Conservation (phyloP, 2,797 vertebrate genomes). For the Argyrosomus regius region DNA sequence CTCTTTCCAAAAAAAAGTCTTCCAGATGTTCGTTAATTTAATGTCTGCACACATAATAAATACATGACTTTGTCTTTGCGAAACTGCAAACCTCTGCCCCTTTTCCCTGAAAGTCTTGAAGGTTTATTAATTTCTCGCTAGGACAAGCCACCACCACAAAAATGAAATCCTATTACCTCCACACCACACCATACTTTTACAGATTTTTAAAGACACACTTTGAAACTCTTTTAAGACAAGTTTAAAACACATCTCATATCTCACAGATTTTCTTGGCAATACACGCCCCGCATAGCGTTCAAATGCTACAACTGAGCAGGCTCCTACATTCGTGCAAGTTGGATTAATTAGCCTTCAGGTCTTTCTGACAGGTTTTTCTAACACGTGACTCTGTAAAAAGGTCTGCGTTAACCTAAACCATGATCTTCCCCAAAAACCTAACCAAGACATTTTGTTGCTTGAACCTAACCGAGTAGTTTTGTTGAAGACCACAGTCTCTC, state of each 20-base stretch:
- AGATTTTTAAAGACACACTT: conserved; percentile 3
- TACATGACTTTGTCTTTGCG: conserved; percentile 24
- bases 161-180: conserved; percentile 14
- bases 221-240: neutral
- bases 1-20: neutral
- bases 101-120: conserved; percentile 17
- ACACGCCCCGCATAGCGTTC: no score
- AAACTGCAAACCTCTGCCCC: neutral
- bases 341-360: no score
- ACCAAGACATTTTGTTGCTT: no score
- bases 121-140: neutral
- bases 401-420: no score
- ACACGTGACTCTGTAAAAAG: no score
- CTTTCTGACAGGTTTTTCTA: no score
- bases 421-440: no score
- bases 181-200: neutral
- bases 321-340: no score
- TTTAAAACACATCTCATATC: neutral
- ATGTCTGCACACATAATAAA: conserved; percentile 23
- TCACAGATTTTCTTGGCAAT: no score
- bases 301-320: no score
- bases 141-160: neutral
- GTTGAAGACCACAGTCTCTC: conserved; percentile 8
- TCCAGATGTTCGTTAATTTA: conserved; percentile 4
- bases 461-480: no score